Evolutionary conservation across 2,797 vertebrate species (phyloP), one percentile per base, ranked within the genome.

Genomic region (Echiichthys vipera): DNA sequence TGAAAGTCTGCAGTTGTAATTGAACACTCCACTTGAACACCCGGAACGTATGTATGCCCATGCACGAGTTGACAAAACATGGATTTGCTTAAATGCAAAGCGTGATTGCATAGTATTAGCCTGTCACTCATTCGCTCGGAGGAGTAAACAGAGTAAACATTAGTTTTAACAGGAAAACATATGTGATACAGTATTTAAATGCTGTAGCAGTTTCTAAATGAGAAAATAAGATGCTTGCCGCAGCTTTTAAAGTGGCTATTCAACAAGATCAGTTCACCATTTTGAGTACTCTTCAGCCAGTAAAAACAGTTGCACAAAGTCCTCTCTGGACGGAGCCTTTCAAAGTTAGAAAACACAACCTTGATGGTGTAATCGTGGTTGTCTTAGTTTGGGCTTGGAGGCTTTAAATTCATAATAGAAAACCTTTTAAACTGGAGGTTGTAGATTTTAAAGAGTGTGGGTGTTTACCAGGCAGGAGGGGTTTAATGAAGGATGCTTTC

Each of bases 291-390:
- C 7, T 15, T 53, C 51, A 27, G n/a, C 25, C 17, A 32, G 25
- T 39, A 18, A n/a, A 25, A 27, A 37, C 27, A 27, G 46, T 18
- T 46, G 20, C 14, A 22, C 49, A 42, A 42, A 1, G 25, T 77
- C 25, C 45, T 47, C 66, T 55, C 32, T 24, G 12, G 0, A 18
- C 42, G 56, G 9, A 55, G 27, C 25, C 42, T 62, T 74, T 32
- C n/a, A 32, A 51, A 36, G 55, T 46, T 13, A 17, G 12, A 56
- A 30, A 55, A 30, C n/a, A 40, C 12, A 47, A 47, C 25, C 39
- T 43, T 27, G 46, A 22, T 81, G 53, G 73, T 64, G 53, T 43
- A 42, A 76, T 65, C 49, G 20, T n/a, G 29, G n/a, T 61, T 25
- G 29, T 66, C 39, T 40, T 4, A 14, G 32, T 25, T 32, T 12